Percentiles rank a stretch among this genome's conserved stretches.
Conservation (phyloP, 2,113 vertebrate species). For the Burhinus oedicnemus region DNA sequence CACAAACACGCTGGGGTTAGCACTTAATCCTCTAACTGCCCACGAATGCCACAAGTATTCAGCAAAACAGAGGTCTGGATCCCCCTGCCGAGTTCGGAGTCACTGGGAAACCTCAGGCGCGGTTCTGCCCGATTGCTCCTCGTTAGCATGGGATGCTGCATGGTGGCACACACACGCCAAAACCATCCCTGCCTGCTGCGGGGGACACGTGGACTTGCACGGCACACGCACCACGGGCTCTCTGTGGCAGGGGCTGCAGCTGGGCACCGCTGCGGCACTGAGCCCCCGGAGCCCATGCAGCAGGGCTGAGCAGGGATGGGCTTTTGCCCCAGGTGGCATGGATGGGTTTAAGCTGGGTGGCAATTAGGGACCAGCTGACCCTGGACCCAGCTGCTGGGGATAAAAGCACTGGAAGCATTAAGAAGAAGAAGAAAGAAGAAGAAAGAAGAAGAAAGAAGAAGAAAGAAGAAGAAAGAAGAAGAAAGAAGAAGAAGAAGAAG, state of each 20-base stretch:
- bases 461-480: no score
- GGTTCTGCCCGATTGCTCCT: neutral
- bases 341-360: neutral
- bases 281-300: no score
- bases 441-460: no score
- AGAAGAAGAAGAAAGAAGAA: no score
- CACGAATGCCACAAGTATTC: neutral
- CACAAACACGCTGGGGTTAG: neutral
- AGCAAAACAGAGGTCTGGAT: neutral
- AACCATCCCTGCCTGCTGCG: no score
- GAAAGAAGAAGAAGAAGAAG: no score
- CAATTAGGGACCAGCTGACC: neutral
- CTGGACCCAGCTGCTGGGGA: neutral
- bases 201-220: fast-evolving
- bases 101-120: fast-evolving
- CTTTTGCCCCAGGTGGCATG: neutral
- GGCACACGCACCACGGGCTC: fast-evolving
- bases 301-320: fast-evolving
- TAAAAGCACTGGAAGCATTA: neutral
- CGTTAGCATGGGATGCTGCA: neutral
- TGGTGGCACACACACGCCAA: fast-evolving
- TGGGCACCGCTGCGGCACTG: fast-evolving
- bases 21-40: neutral
- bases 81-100: fast-evolving
- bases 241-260: fast-evolving